A percentile compares a stretch with the other conserved stretches of the same genome.
These are phyloP conservation scores for Megalopta genalis DNA, from an alignment of 1,140 invertebrate species.

Conservation along the genomic window DNA sequence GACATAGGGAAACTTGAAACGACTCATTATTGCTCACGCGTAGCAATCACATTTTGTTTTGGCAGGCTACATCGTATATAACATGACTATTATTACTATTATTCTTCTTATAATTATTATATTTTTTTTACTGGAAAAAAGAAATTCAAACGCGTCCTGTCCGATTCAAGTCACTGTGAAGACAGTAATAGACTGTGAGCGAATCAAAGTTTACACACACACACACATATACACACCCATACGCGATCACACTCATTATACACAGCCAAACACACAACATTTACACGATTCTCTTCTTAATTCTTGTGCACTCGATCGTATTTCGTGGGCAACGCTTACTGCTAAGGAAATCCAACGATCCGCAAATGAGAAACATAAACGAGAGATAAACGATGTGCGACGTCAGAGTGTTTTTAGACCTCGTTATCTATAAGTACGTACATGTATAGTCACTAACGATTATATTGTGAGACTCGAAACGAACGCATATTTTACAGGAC, in stretches of 20 bases:
- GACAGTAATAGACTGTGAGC: conserved; percentile 35
- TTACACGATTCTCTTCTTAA: background rate
- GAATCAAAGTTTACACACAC: conserved; percentile 23
- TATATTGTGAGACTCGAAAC: conserved; percentile 34
- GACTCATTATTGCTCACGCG: conserved; percentile 45
- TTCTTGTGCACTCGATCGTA: conserved; percentile 37
- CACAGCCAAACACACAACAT: no score
- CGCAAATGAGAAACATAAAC: conserved; percentile 36
- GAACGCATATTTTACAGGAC: conserved; percentile 51
- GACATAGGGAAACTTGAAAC: conserved; percentile 54
- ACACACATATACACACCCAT: no score
- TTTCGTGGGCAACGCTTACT: conserved; percentile 45
- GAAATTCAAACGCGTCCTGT: conserved; percentile 44
- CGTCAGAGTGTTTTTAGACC: conserved; percentile 36
- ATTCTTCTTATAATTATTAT: no score
- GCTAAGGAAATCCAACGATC: conserved; percentile 44
- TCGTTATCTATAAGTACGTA: conserved; percentile 44
- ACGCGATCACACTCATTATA: no score
- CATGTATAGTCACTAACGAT: conserved; percentile 49
- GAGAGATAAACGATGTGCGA: conserved; percentile 36
- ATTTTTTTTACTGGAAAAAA: conserved; percentile 22
- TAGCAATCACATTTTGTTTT: conserved; percentile 13
- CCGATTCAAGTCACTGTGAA: conserved; percentile 55
- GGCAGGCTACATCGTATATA: conserved; percentile 25
- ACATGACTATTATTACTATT: conserved; percentile 30